Evolutionary conservation across 2,113 vertebrate genomes (phyloP), one percentile per base, ranked within the genome.

Genomic region (Salvelinus namaycush): DNA sequence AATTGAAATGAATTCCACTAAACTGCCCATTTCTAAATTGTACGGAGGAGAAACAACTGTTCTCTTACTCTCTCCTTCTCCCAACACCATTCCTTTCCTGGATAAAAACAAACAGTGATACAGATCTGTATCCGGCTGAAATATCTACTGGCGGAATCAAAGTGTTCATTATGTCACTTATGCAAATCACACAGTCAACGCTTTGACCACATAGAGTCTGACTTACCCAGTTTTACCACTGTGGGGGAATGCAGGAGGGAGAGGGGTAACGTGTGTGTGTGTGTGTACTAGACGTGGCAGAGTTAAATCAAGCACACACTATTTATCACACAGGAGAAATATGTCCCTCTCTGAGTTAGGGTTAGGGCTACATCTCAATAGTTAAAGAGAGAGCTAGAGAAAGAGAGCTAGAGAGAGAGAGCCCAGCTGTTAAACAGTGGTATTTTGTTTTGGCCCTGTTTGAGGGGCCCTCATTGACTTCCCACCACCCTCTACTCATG

Each of bases 151-250:
- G 67, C 68, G 71, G 66, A 79, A 60, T 74, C 20, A 75, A 62
- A 72, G 69, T 22, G n/a, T 75, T 79, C 24, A 74, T 81, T 78
- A 73, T 84, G 68, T 83, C 69, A 73, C 75, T 80, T 27, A 65
- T 70, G 79, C 26, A 72, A 70, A 70, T 2, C 54, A 67, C 44
- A 3, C 14, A 70, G 62, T 54, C 22, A 18, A 16, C 14, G 51
- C 51, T 54, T 54, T 54, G 51, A 54, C 51, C 49, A 54, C 49
- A 54, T 54, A 54, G 49, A 16, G 49, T 4, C 49, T 54, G 49
- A 54, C 49, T 54, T 54, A 9, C 39, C 12, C 44, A 20, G 68
- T 64, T 66, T 79, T 70, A 54, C 60, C 29, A 70, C 29, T 39
- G 70, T 12, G 27, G 48, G 27, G 22, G 24, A 66, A 78, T 64